Percentiles rank a stretch among this genome's conserved stretches.
Conservation (phyloP, 2,797 vertebrate species). For the Lutjanus argentimaculatus region DNA sequence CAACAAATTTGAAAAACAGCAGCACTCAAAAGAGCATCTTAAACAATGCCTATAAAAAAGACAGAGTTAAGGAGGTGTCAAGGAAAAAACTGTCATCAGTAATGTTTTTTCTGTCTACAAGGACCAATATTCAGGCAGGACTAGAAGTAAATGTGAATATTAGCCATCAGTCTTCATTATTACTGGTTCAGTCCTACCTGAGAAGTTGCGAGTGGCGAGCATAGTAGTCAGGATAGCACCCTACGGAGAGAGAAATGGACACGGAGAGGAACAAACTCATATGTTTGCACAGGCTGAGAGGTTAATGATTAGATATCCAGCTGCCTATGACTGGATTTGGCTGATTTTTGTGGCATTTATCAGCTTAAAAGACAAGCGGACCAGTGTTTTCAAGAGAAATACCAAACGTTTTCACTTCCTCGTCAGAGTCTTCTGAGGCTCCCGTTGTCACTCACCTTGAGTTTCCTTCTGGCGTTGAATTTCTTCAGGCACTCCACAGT, state of each 20-base stretch:
- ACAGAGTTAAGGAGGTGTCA: neutral
- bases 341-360: neutral
- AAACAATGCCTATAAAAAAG: neutral
- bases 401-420: neutral
- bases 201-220: constrained; percentile 98
- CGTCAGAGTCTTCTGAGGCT: neutral
- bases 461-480: constrained; percentile 96
- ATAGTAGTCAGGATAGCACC: constrained; percentile 98
- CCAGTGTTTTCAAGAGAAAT: neutral
- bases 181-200: constrained; percentile 87
- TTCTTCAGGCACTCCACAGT: constrained; percentile 99
- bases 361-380: neutral
- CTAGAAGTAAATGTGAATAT: neutral
- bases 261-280: neutral
- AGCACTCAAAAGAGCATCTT: constrained; percentile 1
- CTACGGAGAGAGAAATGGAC: constrained; percentile 75
- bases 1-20: constrained; percentile 9
- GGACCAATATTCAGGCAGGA: neutral
- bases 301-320: constrained; percentile 46
- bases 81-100: neutral
- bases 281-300: constrained; percentile 3
- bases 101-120: neutral
- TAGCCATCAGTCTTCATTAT: neutral
- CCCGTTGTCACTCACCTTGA: constrained; percentile 87
- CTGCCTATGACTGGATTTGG: neutral